Conservation (phyloP, 2,113 vertebrate species). For the Xiphias gladius region DNA sequence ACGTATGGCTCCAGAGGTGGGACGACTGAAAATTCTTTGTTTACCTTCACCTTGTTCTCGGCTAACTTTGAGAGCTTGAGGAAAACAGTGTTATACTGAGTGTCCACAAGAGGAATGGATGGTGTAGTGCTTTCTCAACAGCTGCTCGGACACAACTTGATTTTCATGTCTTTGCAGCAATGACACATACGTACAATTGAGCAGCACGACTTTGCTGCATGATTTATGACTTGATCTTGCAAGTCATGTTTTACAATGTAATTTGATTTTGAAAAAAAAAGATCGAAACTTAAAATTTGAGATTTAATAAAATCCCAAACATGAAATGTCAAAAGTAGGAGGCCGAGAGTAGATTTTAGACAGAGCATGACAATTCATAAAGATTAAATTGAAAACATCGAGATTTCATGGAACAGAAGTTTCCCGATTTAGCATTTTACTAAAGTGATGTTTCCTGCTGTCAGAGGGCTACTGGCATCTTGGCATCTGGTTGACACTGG, state of each 20-base stretch:
- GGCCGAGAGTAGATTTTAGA: no score
- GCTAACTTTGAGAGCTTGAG: constrained; percentile 39
- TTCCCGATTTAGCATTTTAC: no score
- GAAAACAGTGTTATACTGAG: constrained; percentile 34
- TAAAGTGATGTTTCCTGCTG: no score
- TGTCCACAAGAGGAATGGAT: constrained; percentile 39
- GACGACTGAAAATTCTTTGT: background rate
- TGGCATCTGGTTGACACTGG: no score
- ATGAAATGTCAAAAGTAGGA: no score
- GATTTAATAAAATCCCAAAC: no score
- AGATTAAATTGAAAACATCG: no score
- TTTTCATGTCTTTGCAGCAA: constrained; percentile 62
- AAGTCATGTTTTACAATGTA: background rate
- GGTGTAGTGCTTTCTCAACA: constrained; percentile 45
- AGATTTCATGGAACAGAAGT: no score
- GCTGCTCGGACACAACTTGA: constrained; percentile 66
- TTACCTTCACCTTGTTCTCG: constrained; percentile 6
- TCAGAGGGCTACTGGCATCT: no score
- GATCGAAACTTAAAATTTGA: background rate
- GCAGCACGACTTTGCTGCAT: background rate
- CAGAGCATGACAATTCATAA: no score
- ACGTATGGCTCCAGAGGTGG: background rate
- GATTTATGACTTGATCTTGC: background rate
- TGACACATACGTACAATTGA: background rate
- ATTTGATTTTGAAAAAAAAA: background rate